These are phyloP conservation scores for Dryobates pubescens DNA, from an alignment of 2,797 vertebrate species.

Conservation along the genomic window DNA sequence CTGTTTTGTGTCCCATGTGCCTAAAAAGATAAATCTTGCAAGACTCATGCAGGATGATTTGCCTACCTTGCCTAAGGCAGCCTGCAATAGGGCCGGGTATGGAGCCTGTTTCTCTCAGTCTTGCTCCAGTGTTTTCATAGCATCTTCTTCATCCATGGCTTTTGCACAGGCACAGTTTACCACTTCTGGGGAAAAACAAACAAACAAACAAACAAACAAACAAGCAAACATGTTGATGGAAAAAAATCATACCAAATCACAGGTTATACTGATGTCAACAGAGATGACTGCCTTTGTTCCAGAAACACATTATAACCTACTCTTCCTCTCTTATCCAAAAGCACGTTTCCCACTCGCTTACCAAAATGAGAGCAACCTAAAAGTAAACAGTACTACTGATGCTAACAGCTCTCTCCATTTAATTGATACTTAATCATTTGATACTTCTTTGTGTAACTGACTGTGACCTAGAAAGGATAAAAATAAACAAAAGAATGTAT, in stretches of 20 bases:
- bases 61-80: background rate
- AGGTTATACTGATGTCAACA: background rate
- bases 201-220: background rate
- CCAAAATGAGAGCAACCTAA: background rate
- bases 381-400: background rate
- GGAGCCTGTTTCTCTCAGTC: background rate
- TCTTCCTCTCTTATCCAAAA: background rate
- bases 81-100: background rate
- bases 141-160: background rate
- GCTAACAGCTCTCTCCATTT: background rate
- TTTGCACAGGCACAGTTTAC: background rate
- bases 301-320: background rate
- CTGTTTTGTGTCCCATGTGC: background rate
- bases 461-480: background rate
- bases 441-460: background rate
- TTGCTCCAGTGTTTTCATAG: background rate
- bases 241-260: background rate
- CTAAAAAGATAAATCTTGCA: background rate
- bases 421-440: background rate
- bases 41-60: background rate
- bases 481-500: background rate
- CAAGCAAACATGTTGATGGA: background rate
- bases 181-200: background rate
- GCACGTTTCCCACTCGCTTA: fast-evolving
- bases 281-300: background rate